Conservation (phyloP, 1,140 invertebrate species). For the Dryas iulia region DNA sequence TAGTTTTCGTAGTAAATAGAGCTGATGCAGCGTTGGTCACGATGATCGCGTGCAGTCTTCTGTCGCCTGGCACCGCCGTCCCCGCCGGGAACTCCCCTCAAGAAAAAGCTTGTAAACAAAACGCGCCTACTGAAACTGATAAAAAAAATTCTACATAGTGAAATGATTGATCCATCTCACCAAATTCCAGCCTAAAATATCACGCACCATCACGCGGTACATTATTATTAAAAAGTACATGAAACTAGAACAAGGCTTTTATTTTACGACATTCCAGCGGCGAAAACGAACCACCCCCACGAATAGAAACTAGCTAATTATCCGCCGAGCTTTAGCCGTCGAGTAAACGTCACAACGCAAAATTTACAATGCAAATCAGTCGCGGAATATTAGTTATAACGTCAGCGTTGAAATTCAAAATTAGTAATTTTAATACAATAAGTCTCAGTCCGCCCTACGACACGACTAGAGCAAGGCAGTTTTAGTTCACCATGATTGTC, state of each 20-base stretch:
- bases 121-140: constrained; percentile 27
- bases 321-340: constrained; percentile 69
- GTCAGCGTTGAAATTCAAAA: constrained; percentile 75
- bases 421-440: constrained; percentile 77
- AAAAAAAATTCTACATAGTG: neutral
- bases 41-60: constrained; percentile 63
- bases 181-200: constrained; percentile 31
- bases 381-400: constrained; percentile 76
- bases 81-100: constrained; percentile 54
- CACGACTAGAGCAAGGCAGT: constrained; percentile 65
- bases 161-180: constrained; percentile 23
- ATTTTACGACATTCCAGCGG: constrained; percentile 61
- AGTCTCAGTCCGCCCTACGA: constrained; percentile 70
- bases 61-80: constrained; percentile 69
- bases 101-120: constrained; percentile 65
- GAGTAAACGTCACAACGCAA: constrained; percentile 68
- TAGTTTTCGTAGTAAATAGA: constrained; percentile 40
- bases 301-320: constrained; percentile 80
- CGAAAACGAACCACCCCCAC: constrained; percentile 46
- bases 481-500: constrained; percentile 49
- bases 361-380: constrained; percentile 79
- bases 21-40: constrained; percentile 56
- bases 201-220: constrained; percentile 24
- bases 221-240: constrained; percentile 34
- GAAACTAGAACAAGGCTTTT: constrained; percentile 47